Base-by-base conservation (phyloP, 2,797 vertebrate genomes). In the Remorina albescens region DNA sequence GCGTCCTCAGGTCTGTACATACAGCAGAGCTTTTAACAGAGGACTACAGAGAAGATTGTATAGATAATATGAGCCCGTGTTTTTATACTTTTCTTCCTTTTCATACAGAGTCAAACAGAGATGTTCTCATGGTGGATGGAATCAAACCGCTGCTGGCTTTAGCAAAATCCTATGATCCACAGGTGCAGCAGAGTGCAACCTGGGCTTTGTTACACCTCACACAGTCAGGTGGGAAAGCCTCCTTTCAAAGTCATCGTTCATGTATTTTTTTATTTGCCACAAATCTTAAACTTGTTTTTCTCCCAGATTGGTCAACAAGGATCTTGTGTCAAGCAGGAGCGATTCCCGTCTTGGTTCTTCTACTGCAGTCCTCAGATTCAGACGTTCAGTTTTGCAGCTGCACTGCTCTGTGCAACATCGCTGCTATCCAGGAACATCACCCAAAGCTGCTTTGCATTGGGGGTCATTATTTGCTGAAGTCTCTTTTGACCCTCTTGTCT, bases 311-410 rank as follows among this genome's bases (percentile, higher is more conserved):
- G 80, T 92, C 93, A 5, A 91, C 79, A 25, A 77, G 86, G 59
- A 88, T 93, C 6, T 80, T 96, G 0, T 95, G 95, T 85, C 81
- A 83, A n/a, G 93, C 93, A 53, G 95, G 95, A 76, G 95, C 89
- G 13, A 73, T 96, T 50, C 95, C 95, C 16, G 85, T 96, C 50
- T 79, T 96, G 80, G 85, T 86, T 4, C 85, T 92, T 58, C 90
- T 96, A 49, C 88, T 96, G 79, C 94, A 95, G 87, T 95, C 94
- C 67, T 82, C 94, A 47, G 93, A 95, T 74, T 88, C 94, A 70
- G 91, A 95, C 85, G 91, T 96, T 21, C 95, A 96, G 94, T 96
- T 95, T 76, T 94, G 94, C 84, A 96, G 96, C 88, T 96, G 96
- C 85, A 87, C 91, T 39, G 93, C 95, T 56, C 82, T 96, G 42